Evolutionary conservation across 2,113 vertebrate species (phyloP).

Genomic region (Patagioenas fasciata): DNA sequence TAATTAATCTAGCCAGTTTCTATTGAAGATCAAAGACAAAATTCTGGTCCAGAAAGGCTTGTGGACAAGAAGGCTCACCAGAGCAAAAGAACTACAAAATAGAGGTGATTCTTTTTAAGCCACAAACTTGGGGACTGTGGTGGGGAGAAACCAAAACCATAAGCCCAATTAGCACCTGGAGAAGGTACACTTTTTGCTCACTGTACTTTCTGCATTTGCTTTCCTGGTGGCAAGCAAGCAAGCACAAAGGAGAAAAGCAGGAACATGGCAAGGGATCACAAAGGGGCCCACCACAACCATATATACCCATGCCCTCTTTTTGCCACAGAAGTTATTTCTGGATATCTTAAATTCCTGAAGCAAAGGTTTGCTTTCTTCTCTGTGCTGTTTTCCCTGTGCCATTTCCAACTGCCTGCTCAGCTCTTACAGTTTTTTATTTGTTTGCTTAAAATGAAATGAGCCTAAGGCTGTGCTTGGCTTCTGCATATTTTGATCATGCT

Average conservation of each 20-base stretch:
- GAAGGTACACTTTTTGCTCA: background rate
- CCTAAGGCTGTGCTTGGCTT: conserved; percentile 9
- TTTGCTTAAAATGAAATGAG: conserved; percentile 37
- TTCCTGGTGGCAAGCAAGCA: background rate
- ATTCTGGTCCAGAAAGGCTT: background rate
- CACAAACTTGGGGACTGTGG: background rate
- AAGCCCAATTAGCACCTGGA: background rate
- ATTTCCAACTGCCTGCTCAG: background rate
- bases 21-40: background rate
- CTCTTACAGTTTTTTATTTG: background rate
- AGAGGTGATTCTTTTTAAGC: background rate
- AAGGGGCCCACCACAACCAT: background rate
- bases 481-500: conserved; percentile 47
- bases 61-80: background rate
- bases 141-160: background rate
- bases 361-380: background rate
- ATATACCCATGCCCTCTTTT: fast-evolving
- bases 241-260: fast-evolving
- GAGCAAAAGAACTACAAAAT: background rate
- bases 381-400: background rate
- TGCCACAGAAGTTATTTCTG: background rate
- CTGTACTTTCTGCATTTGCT: background rate
- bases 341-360: background rate
- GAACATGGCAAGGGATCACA: background rate
- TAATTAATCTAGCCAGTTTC: background rate